These are phyloP conservation scores for Neosalanx taihuensis DNA, from an alignment of 2,797 vertebrate genomes.

Conservation along the genomic window DNA sequence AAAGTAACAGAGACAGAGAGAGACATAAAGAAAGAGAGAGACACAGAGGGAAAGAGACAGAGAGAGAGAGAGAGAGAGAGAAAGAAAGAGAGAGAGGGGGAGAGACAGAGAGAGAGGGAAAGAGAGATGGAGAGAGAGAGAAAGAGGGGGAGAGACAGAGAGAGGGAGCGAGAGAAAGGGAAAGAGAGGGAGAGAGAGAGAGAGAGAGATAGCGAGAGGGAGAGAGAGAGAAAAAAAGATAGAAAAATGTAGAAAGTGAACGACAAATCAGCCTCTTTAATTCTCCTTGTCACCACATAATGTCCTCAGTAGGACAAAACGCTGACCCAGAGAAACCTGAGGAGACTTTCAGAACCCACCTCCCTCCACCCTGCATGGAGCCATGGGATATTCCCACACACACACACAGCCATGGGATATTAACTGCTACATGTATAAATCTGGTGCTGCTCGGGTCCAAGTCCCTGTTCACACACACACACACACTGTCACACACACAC, in stretches of 20 bases:
- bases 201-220: background rate
- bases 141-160: background rate
- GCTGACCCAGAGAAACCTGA: slow-evolving; percentile 72
- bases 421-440: background rate
- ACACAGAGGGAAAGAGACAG: slow-evolving; percentile 70
- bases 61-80: slow-evolving; percentile 51
- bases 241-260: slow-evolving; percentile 53
- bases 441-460: too few species aligned
- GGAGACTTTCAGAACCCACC: slow-evolving; percentile 67
- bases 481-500: background rate
- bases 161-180: background rate
- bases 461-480: too few species aligned
- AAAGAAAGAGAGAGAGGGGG: slow-evolving; percentile 57
- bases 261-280: slow-evolving; percentile 64
- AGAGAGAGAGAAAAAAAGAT: slow-evolving; percentile 53
- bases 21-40: too few species aligned
- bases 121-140: slow-evolving; percentile 29
- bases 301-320: slow-evolving; percentile 73
- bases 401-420: slow-evolving; percentile 43
- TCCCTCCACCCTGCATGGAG: slow-evolving; percentile 43
- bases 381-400: slow-evolving; percentile 31
- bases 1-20: too few species aligned
- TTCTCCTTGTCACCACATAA: slow-evolving; percentile 72
- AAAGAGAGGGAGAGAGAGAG: background rate
- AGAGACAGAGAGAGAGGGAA: slow-evolving; percentile 24